Base-by-base conservation (phyloP, 2,888 invertebrate species). In the Proisotoma minuta region DNA sequence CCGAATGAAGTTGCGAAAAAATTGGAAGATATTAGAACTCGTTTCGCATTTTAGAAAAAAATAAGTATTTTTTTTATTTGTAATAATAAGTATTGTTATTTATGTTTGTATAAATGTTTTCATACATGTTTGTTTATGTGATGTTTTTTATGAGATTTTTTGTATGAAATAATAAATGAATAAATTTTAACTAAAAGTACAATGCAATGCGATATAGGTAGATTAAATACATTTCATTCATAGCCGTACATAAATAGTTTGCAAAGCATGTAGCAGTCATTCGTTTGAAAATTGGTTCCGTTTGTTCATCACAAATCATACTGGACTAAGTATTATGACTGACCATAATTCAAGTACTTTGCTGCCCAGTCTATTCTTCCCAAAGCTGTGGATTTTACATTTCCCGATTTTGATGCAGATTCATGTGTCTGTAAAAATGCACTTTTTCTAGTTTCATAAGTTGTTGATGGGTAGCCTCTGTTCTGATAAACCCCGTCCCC, bases 1-100 rank as follows among this genome's bases (percentile, higher is more conserved):
- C 89, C 97, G 0, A 94, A 91, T 59, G 98, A 99, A 80, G 96
- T 98, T 8, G 95, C 96, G 5, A 99, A 99, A 80, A 98, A 98
- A 78, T 83, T 99, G 58, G 99, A 99, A 83, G 99, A 99, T 78
- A 93, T 99, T 75, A 84, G 99, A 78, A 99, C 99, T 43, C 86
- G 97, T 81, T 99, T 96, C 78, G 99, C 99, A 5, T 99, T 99
- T 83, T 99, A 91, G 86, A 28, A 60, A 50, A 28, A 58, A 10
- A 15, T 8, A 34, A 8, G 34, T 34, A 10, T 34, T 34, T 34
- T 10, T 15, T 28, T 56, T 24, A 52, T 52, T 52, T 48, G 18
- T 52, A 24, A 18, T 2, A n/a, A 24, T 40, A 57, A 3, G 47
- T 43, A 23, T 28, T 28, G 22, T n/a, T 24, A 24, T 39, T 29